Evolutionary conservation across 2,113 vertebrate species (phyloP).

Genomic region (Limnothrissa miodon): DNA sequence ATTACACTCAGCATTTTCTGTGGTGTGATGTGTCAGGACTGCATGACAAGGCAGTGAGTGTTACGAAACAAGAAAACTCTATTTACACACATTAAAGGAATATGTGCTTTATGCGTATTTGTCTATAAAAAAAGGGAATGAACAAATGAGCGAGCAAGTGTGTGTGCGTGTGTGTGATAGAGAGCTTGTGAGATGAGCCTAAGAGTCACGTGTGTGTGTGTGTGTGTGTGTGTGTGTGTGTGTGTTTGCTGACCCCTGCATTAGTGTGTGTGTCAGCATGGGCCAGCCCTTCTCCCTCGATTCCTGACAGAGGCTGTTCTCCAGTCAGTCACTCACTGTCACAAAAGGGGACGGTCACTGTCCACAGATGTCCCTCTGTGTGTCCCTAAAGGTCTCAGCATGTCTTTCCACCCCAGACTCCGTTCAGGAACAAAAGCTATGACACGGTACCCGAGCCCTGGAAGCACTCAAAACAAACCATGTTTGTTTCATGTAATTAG

Average conservation of each 20-base stretch:
- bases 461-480: background rate
- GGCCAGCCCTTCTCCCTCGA: constrained; percentile 48
- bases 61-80: background rate
- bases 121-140: too few species aligned
- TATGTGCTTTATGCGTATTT: too few species aligned
- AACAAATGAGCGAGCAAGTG: too few species aligned
- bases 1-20: background rate
- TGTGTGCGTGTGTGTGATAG: too few species aligned
- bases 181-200: background rate
- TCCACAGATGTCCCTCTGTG: constrained; percentile 30
- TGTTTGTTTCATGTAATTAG: background rate
- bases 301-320: constrained; percentile 64
- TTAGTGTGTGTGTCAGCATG: constrained; percentile 42
- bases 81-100: background rate
- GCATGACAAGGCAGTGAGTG: background rate
- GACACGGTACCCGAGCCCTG: background rate
- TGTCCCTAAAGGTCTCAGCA: constrained; percentile 18
- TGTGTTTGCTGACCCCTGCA: background rate
- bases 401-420: background rate
- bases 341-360: constrained; percentile 32
- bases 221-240: constrained; percentile 15
- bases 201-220: background rate
- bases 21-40: background rate
- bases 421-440: background rate
- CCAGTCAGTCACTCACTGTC: constrained; percentile 63